Conservation (phyloP, 2,797 vertebrate species). For the Mormyrops attenuatus region DNA sequence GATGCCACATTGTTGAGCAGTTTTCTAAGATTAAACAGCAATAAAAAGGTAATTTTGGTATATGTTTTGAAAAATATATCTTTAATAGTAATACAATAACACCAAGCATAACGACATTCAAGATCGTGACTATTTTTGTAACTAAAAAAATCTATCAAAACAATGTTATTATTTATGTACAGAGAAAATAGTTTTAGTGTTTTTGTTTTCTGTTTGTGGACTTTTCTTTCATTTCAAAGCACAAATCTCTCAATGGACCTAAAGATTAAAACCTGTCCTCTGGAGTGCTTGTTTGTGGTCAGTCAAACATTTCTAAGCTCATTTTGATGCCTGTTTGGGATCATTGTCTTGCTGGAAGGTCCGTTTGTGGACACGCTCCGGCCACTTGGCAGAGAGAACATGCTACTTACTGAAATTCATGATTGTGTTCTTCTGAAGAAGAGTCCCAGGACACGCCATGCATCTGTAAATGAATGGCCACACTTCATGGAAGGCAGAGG, state of each 20-base stretch:
- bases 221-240: not conserved
- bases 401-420: constrained; percentile 5
- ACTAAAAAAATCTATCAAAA: not conserved
- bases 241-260: not conserved
- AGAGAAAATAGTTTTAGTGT: not conserved
- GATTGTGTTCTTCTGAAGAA: not conserved
- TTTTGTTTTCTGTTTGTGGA: not conserved
- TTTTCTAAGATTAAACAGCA: not conserved
- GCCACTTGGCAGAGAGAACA: not conserved
- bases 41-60: not conserved
- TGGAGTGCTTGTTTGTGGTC: not conserved
- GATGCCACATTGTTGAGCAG: not conserved
- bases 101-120: not conserved
- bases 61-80: not conserved
- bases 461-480: not conserved
- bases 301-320: not conserved
- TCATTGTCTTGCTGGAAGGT: constrained; percentile 13
- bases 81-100: not conserved
- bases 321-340: not conserved
- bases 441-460: not conserved
- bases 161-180: not conserved
- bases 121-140: not conserved
- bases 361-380: not conserved
- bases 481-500: not conserved
- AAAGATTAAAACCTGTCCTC: not conserved